Percentiles rank a stretch among this genome's conserved stretches.
phyloP scores from a whole-genome alignment of 30 jellyfish, hydroid and myxozoan species.

The Chironex yamaguchii region DNA sequence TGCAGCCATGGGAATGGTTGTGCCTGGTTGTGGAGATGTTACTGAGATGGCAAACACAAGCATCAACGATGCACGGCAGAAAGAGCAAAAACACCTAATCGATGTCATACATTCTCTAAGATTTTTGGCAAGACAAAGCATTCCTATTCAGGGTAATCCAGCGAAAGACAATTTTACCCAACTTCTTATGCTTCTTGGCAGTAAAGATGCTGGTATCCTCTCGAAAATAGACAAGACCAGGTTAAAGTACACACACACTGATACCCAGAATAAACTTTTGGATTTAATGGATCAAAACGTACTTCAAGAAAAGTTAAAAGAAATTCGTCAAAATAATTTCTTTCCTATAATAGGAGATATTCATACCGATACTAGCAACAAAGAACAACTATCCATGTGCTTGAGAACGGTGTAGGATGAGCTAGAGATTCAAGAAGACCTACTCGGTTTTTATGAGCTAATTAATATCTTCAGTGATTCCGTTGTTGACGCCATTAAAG shows the following conservation, averaged over 20 bases:
- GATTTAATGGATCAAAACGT: neutral
- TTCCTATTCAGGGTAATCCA: neutral
- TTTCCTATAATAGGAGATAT: neutral
- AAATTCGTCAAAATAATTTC: neutral
- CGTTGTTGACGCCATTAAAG: neutral
- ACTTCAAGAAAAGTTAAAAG: neutral
- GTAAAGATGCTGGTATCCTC: neutral
- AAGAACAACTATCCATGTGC: neutral
- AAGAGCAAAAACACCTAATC: neutral
- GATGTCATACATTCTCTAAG: neutral
- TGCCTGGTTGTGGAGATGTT: constrained; percentile 1
- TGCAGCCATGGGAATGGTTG: neutral
- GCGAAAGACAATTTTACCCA: neutral
- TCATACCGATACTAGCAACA: neutral
- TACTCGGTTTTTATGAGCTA: neutral
- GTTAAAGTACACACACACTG: neutral
- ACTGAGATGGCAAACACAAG: neutral
- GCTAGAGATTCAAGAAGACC: neutral
- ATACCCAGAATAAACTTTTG: neutral
- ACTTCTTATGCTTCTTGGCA: neutral
- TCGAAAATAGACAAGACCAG: neutral
- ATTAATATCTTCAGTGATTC: neutral
- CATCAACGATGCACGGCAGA: neutral
- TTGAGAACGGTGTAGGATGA: neutral
- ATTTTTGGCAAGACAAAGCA: neutral